Conservation (phyloP, 2,113 vertebrate species). For the Perca fluviatilis region DNA sequence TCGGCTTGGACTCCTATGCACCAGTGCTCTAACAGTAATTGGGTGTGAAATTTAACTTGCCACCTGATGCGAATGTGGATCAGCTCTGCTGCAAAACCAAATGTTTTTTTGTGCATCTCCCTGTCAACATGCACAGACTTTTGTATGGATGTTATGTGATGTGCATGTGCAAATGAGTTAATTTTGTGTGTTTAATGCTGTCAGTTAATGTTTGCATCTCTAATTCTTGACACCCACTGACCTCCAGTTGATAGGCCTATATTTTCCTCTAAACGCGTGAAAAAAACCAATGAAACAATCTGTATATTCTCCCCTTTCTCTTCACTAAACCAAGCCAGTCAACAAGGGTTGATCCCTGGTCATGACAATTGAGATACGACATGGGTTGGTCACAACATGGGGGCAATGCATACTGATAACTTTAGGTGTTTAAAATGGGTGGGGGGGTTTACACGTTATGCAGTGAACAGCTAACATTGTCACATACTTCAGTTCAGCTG, state of each 20-base stretch:
- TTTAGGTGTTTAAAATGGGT: no score
- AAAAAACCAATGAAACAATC: conserved; percentile 22
- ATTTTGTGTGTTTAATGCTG: conserved; percentile 1
- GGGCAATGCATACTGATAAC: no score
- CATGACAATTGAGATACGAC: no score
- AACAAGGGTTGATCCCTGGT: no score
- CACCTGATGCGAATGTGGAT: conserved; percentile 44
- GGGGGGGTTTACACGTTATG: no score
- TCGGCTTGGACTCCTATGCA: not conserved
- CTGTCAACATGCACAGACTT: not conserved
- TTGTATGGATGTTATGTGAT: not conserved
- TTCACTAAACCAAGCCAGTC: no score
- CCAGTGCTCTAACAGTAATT: conserved; percentile 38
- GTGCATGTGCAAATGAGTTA: conserved; percentile 7
- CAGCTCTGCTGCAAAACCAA: conserved; percentile 15
- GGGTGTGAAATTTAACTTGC: conserved; percentile 59
- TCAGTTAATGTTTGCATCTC: not conserved
- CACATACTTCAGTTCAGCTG: no score
- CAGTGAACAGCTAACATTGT: no score
- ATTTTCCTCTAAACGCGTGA: conserved; percentile 27
- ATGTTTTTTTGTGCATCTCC: not conserved
- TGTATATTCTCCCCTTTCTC: not conserved
- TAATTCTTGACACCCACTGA: conserved; percentile 22
- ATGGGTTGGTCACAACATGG: no score
- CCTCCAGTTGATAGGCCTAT: conserved; percentile 7